Conservation (phyloP, 2,888 invertebrate species). For the Xestia c-nigrum region DNA sequence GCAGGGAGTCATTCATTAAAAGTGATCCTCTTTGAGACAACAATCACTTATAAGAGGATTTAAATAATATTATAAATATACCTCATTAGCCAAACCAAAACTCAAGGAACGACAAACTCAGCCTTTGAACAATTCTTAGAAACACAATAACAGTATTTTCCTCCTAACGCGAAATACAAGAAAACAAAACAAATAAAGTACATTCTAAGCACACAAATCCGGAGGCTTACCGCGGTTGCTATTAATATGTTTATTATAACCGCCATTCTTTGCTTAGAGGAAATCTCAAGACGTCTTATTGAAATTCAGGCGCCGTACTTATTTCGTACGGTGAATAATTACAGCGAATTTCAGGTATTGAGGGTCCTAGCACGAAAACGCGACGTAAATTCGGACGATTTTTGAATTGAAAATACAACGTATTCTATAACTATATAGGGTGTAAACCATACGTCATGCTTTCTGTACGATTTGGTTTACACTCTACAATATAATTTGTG, state of each 20-base stretch:
- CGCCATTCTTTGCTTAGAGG: constrained; percentile 46
- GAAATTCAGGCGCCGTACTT: constrained; percentile 68
- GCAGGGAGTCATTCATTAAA: background rate
- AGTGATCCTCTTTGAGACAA: background rate
- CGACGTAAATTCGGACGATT: background rate
- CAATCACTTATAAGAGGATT: background rate
- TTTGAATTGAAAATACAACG: background rate
- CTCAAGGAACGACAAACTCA: background rate
- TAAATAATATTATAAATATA: background rate
- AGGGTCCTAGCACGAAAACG: background rate
- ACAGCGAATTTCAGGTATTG: constrained; percentile 16
- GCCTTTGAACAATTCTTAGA: background rate
- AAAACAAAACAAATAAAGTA: constrained; percentile 34
- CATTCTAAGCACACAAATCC: constrained; percentile 38
- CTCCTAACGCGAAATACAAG: constrained; percentile 6
- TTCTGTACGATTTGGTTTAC: too few relatives aligned
- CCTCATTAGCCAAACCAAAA: background rate
- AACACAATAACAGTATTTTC: background rate
- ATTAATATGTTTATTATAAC: constrained; percentile 57
- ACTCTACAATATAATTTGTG: too few relatives aligned
- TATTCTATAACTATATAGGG: background rate
- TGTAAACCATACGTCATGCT: too few relatives aligned
- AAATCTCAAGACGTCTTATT: constrained; percentile 60
- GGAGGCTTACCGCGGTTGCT: constrained; percentile 13
- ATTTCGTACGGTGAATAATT: constrained; percentile 64